Percentiles rank a stretch among this genome's conserved stretches.
Evolutionary conservation across 2,797 vertebrate species (phyloP).

Genomic region (Potorous gilbertii): DNA sequence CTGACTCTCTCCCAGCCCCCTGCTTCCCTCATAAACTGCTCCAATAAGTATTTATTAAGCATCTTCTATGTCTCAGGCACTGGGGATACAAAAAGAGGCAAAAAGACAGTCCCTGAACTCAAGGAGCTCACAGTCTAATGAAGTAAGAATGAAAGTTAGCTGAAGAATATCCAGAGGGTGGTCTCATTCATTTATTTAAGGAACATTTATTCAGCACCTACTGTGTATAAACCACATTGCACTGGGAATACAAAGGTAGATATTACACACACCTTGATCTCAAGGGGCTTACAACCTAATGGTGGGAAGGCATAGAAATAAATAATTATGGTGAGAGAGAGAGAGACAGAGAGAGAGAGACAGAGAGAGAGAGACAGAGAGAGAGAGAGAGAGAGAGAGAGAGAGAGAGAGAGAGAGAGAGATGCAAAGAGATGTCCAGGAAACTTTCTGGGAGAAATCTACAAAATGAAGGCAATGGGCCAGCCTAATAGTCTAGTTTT

Average conservation of each 20-base stretch:
- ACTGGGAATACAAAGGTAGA: background rate
- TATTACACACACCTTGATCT: background rate
- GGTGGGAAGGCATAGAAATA: background rate
- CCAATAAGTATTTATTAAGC: background rate
- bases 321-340: background rate
- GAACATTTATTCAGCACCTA: background rate
- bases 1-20: accelerated
- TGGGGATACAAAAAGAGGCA: background rate
- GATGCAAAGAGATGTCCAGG: background rate
- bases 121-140: background rate
- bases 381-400: too few species aligned
- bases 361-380: background rate
- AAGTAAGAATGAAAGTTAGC: background rate
- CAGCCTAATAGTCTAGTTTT: background rate
- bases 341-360: too few species aligned
- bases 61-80: background rate
- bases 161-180: background rate
- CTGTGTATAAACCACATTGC: background rate
- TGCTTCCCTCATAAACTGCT: accelerated
- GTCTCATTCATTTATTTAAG: background rate
- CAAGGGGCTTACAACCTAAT: background rate
- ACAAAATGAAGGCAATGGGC: background rate
- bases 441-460: background rate
- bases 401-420: too few species aligned
- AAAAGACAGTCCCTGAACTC: background rate